Conservation (phyloP, 2,113 vertebrate species). For the Poecilia latipinna region DNA sequence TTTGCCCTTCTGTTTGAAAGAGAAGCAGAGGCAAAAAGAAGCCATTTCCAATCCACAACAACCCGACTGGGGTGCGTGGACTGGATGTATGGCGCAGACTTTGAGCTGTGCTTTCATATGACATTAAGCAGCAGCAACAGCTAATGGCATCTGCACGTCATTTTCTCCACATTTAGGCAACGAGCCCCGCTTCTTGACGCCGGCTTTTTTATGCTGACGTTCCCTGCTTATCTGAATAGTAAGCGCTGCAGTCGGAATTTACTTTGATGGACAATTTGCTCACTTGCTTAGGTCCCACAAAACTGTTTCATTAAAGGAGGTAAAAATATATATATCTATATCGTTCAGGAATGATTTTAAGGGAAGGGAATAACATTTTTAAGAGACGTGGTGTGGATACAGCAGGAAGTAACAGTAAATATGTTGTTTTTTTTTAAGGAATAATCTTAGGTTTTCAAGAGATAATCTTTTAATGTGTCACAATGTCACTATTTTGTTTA, state of each 20-base stretch:
- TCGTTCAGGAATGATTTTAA: not conserved
- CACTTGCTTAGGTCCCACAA: not conserved
- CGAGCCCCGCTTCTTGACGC: not conserved
- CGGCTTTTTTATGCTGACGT: not conserved
- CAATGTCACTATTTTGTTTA: too few relatives aligned
- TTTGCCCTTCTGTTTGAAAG: conserved; percentile 43
- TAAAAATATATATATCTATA: not conserved
- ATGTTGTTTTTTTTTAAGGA: too few relatives aligned
- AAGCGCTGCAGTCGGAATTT: not conserved
- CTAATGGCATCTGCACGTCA: conserved; percentile 4
- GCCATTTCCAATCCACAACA: conserved; percentile 23
- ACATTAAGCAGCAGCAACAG: not conserved
- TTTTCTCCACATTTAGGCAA: not conserved
- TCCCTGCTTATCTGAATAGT: not conserved
- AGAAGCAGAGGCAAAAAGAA: conserved; percentile 14
- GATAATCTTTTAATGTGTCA: too few relatives aligned
- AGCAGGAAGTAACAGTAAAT: too few relatives aligned
- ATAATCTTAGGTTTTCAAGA: too few relatives aligned
- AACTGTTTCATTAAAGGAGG: not conserved
- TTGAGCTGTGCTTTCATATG: not conserved
- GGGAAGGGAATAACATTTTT: too few relatives aligned
- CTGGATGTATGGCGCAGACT: not conserved
- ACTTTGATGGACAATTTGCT: not conserved
- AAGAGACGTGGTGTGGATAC: too few relatives aligned
- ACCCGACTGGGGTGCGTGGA: not conserved